Conservation (phyloP, 2,113 vertebrate species). For the Microtus montanus region DNA sequence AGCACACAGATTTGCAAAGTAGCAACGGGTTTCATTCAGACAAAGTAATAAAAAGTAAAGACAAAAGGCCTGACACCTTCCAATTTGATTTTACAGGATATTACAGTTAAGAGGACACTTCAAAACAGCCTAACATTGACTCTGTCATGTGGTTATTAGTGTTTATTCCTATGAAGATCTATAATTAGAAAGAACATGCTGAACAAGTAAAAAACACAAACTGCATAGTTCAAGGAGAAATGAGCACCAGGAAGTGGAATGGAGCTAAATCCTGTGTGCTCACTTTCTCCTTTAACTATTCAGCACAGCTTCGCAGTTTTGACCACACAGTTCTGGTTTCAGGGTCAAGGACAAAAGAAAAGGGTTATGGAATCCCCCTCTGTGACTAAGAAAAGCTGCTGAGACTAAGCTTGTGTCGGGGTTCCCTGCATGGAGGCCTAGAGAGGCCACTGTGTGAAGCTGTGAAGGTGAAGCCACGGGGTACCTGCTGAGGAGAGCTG, state of each 20-base stretch:
- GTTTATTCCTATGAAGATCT: background rate
- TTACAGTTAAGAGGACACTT: background rate
- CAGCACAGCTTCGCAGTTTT: background rate
- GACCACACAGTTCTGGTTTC: background rate
- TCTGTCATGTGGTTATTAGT: background rate
- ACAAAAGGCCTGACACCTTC: background rate
- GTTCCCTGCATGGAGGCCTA: background rate
- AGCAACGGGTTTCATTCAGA: background rate
- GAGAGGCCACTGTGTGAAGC: background rate
- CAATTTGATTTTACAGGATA: no score
- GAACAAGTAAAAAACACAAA: background rate
- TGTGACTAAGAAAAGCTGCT: background rate
- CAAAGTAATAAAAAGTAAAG: background rate
- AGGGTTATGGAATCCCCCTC: background rate
- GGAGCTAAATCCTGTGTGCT: background rate
- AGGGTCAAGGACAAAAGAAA: background rate
- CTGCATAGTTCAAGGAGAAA: background rate
- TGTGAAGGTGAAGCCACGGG: background rate
- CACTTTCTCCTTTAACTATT: no score
- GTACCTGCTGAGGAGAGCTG: background rate
- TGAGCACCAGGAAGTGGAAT: background rate
- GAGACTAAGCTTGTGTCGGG: background rate
- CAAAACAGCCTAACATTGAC: background rate
- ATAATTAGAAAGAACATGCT: background rate
- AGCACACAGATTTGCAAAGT: background rate